These are phyloP conservation scores for Syrmaticus mikado DNA, from an alignment of 2,113 vertebrate genomes.

Conservation along the genomic window DNA sequence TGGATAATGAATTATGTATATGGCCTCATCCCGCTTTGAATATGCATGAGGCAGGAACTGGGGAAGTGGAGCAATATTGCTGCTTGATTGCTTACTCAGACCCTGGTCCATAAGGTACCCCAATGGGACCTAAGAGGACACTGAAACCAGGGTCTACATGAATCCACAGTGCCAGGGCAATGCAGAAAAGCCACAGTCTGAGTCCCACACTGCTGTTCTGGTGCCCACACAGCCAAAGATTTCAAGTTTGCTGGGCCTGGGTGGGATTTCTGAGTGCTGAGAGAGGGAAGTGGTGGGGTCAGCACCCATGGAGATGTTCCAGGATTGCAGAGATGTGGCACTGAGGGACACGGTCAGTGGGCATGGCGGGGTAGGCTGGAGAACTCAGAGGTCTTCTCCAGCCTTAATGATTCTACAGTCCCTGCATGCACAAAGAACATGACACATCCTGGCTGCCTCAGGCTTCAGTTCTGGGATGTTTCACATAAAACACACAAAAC, in stretches of 20 bases:
- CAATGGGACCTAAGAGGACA: background rate
- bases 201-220: background rate
- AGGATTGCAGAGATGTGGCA: no score
- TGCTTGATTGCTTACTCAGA: background rate
- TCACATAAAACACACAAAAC: background rate
- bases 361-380: no score
- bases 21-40: slow-evolving; percentile 36
- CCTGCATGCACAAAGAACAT: background rate
- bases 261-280: background rate
- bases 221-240: background rate
- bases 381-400: no score
- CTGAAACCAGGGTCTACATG: background rate
- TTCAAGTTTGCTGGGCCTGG: background rate
- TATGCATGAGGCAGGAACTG: slow-evolving; percentile 58
- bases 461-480: background rate
- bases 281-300: no score
- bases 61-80: background rate
- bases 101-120: background rate
- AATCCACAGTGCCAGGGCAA: background rate
- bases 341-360: no score
- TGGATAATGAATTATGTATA: slow-evolving; percentile 60
- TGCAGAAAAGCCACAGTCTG: background rate
- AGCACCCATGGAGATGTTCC: no score
- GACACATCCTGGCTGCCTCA: background rate
- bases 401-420: no score